Conservation (phyloP, 2,888 invertebrate genomes). For the Phyllotreta cruciferae region DNA sequence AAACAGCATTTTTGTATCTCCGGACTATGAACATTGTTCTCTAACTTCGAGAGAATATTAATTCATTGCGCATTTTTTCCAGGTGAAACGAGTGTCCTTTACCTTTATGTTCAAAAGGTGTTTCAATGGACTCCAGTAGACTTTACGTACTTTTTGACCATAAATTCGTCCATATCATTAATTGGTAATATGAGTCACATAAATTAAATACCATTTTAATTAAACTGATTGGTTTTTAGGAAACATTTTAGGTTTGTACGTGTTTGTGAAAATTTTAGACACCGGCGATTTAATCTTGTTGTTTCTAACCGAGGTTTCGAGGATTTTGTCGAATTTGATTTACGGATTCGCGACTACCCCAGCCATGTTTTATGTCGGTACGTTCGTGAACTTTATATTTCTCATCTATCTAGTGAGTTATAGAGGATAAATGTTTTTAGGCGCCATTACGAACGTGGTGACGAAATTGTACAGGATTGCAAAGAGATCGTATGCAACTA, state of each 20-base stretch:
- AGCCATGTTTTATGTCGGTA: constrained; percentile 57
- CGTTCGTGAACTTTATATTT: constrained; percentile 17
- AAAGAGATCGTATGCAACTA: constrained; percentile 55
- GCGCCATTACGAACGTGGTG: constrained; percentile 51
- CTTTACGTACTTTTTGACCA: constrained; percentile 66
- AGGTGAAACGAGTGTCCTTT: constrained; percentile 68
- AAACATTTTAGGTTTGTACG: constrained; percentile 48
- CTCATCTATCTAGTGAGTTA: too few species aligned
- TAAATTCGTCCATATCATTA: constrained; percentile 64
- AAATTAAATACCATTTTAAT: not conserved
- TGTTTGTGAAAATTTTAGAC: constrained; percentile 54
- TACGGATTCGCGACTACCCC: constrained; percentile 53
- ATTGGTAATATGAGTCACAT: constrained; percentile 60
- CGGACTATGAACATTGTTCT: not conserved
- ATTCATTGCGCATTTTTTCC: constrained; percentile 47
- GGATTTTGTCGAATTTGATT: constrained; percentile 57
- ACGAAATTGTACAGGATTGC: constrained; percentile 51
- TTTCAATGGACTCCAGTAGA: constrained; percentile 69
- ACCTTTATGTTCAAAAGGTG: constrained; percentile 67
- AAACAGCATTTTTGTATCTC: not conserved
- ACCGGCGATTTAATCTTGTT: constrained; percentile 57
- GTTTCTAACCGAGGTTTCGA: constrained; percentile 56
- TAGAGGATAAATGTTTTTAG: constrained; percentile 32
- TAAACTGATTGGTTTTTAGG: constrained; percentile 43
- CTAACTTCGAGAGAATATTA: constrained; percentile 4